These are phyloP conservation scores for Cyphomyrmex costatus DNA, from an alignment of 1,140 invertebrate genomes.

Conservation along the genomic window DNA sequence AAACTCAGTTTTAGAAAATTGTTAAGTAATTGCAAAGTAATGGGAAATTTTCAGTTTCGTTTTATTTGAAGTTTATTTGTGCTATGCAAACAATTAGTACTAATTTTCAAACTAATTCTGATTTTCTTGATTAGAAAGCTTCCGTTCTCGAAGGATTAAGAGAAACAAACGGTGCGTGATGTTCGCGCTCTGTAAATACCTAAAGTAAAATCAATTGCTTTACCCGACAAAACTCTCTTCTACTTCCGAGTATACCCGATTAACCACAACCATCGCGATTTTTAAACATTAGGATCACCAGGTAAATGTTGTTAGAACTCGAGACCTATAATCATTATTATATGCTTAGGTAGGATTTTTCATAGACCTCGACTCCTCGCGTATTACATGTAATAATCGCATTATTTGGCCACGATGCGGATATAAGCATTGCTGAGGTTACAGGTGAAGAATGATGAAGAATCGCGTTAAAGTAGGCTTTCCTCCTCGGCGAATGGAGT, in stretches of 20 bases:
- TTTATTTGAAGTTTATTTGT: too few relatives aligned
- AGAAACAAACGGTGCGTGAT: neutral
- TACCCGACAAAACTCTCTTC: neutral
- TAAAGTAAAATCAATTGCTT: constrained; percentile 4
- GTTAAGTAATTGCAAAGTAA: too few relatives aligned
- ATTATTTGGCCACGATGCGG: neutral
- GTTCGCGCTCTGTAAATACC: neutral
- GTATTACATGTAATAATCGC: constrained; percentile 9
- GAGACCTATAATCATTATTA: constrained; percentile 44
- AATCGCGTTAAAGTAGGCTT: neutral
- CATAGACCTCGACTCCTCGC: neutral
- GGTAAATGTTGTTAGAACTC: constrained; percentile 37
- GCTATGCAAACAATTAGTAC: too few relatives aligned
- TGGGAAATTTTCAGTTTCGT: too few relatives aligned
- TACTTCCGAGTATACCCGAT: neutral
- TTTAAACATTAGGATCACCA: constrained; percentile 18
- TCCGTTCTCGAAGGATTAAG: too few relatives aligned
- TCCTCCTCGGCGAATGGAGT: neutral
- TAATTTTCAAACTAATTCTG: too few relatives aligned
- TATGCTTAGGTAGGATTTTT: neutral
- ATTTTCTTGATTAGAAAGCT: too few relatives aligned
- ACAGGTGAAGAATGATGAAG: constrained; percentile 22
- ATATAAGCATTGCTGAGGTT: constrained; percentile 10
- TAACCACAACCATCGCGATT: constrained; percentile 40
- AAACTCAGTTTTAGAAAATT: too few relatives aligned